Evolutionary conservation across 2,113 vertebrate genomes (phyloP).

Genomic region (Thalassarche chlororhynchos): DNA sequence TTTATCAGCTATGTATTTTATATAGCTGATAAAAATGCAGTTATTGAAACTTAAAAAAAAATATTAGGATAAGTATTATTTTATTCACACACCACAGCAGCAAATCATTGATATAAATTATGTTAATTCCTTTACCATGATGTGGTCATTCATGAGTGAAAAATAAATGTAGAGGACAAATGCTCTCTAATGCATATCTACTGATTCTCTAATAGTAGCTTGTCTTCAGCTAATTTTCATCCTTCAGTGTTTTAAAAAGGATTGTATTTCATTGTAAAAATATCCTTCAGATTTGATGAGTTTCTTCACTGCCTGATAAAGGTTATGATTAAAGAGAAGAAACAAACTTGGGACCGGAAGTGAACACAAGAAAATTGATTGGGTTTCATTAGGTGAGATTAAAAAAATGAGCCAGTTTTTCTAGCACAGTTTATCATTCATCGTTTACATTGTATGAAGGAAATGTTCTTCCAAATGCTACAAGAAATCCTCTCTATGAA

Average conservation of each 20-base stretch:
- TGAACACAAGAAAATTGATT: not conserved
- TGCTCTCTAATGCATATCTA: not conserved
- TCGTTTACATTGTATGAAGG: not conserved
- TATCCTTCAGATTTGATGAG: not conserved
- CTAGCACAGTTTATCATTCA: not conserved
- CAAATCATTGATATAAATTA: conserved; percentile 28
- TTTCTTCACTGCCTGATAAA: not conserved
- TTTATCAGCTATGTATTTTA: too few relatives aligned
- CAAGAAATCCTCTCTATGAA: not conserved
- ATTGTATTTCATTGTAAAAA: not conserved
- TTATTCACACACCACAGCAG: not conserved
- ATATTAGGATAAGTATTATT: not conserved
- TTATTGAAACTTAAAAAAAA: not conserved
- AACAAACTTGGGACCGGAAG: not conserved
- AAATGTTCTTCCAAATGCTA: not conserved
- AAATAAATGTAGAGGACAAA: conserved; percentile 28
- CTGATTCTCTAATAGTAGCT: not conserved
- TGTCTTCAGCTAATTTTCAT: not conserved
- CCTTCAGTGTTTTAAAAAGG: not conserved
- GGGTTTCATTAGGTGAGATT: not conserved
- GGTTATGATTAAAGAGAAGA: not conserved
- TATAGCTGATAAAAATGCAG: not conserved
- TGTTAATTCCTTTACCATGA: not conserved
- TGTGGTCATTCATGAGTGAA: conserved; percentile 23
- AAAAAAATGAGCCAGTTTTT: not conserved